Evolutionary conservation across 2,113 vertebrate species (phyloP), one percentile per base, ranked within the genome.

Genomic region (Ancistrus triradiatus): DNA sequence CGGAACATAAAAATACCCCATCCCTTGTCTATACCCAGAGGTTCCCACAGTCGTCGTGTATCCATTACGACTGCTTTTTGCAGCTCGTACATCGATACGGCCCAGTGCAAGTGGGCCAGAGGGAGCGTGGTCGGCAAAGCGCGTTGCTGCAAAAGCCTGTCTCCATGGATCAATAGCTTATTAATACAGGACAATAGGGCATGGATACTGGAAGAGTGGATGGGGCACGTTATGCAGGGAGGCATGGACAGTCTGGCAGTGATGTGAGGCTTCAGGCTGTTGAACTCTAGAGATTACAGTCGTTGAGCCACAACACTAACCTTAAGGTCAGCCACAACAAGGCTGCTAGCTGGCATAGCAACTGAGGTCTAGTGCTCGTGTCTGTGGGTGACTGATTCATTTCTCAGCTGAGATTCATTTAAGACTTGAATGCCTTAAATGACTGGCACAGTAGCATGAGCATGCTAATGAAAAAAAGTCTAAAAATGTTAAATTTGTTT

Each of bases 41-140:
- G 75, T 78, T 85, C 70, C 78, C 75, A 75, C 77, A 81, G 74
- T 74, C 68, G 66, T 78, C 70, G 76, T 79, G 82, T 85, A 85
- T 87, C 87, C 84, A 86, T 88, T 88, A 88, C 82, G 61, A 74
- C 70, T 63, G 80, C 81, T 78, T 83, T 84, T 84, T 66, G 70
- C 81, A 83, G 81, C 80, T 81, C 77, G 44, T 65, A 46, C 83
- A 74, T 87, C 86, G 78, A 85, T 86, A 85, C 68, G 11, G 73
- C 50, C 68, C 75, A 76, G 79, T 75, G 69, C 81, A 79, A 84
- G 50, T 48, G 28, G 64, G 46, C 56, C 17, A 49, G 21, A 63
- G 49, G 49, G 60, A 68, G 73, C 77, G 76, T 74, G 73, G 73
- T 74, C 73, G 77, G 72, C 68, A 74, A 81, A 81, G 74, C 79